phyloP scores from a whole-genome alignment of 2,113 vertebrate species.

The Quiscalus mexicanus region DNA sequence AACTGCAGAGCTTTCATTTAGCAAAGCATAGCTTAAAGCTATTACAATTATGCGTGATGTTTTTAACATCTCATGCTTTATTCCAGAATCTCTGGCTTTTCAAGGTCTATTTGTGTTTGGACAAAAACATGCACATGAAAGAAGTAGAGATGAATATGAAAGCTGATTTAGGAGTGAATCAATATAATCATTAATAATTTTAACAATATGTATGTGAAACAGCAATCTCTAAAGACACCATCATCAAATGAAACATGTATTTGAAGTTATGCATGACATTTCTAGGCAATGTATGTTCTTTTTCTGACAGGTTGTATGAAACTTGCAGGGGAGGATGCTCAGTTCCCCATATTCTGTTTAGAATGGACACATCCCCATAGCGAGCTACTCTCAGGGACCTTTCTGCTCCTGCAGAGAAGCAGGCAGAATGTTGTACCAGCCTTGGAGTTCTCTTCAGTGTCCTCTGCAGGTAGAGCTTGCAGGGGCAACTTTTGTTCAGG shows the following conservation, averaged over 20 bases:
- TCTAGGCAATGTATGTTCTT: background rate
- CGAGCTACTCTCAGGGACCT: background rate
- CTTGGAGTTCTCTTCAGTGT: background rate
- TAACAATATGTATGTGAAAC: background rate
- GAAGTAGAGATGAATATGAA: background rate
- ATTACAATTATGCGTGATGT: background rate
- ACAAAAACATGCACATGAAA: background rate
- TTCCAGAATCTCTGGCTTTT: background rate
- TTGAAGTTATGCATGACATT: background rate
- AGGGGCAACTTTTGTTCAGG: accelerated
- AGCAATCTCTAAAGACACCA: background rate
- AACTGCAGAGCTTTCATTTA: background rate
- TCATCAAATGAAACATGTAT: background rate
- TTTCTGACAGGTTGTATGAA: background rate
- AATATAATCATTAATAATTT: background rate
- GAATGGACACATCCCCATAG: no score
- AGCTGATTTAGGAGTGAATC: background rate
- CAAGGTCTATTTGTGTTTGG: background rate
- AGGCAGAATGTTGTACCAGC: background rate
- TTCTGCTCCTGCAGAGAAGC: background rate
- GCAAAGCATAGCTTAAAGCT: background rate
- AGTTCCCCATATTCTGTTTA: background rate
- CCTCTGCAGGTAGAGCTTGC: background rate
- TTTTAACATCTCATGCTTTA: background rate
- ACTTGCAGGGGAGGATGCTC: background rate